Percentiles rank a stretch among this genome's conserved stretches.
These are phyloP conservation scores for Pangasius krempfi DNA, from an alignment of 2,797 vertebrate species.

Conservation along the genomic window DNA sequence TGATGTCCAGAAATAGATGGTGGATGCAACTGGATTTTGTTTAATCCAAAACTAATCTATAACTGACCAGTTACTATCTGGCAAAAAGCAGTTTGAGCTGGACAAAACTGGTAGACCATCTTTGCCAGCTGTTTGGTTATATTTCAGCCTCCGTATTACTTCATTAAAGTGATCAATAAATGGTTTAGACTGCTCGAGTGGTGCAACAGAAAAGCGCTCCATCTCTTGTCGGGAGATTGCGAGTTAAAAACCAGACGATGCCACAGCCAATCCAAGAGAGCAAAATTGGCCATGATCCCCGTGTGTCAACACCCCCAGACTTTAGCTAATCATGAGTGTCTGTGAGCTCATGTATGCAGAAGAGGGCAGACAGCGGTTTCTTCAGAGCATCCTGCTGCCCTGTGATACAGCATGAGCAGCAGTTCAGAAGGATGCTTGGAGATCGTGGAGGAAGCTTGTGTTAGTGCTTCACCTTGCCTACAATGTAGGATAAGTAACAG, in stretches of 20 bases:
- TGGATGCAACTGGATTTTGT: not conserved
- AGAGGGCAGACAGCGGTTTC: not conserved
- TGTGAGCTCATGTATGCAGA: not conserved
- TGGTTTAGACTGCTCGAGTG: not conserved
- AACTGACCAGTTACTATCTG: not conserved
- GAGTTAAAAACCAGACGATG: not conserved
- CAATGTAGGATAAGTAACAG: not conserved
- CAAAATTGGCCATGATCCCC: not conserved
- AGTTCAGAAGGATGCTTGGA: not conserved
- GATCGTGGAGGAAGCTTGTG: not conserved
- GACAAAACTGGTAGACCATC: not conserved
- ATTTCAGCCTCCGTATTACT: too few species aligned
- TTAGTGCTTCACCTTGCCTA: not conserved
- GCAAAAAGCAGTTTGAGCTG: not conserved
- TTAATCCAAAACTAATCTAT: not conserved
- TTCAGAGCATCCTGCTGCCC: not conserved
- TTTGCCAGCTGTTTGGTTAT: not conserved
- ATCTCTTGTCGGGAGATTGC: not conserved
- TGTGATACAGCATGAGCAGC: not conserved
- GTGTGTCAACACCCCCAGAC: not conserved
- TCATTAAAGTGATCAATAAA: not conserved
- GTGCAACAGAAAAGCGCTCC: not conserved
- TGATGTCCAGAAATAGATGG: not conserved
- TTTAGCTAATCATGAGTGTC: not conserved
- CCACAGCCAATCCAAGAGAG: not conserved